Evolutionary conservation across 2,113 vertebrate species (phyloP).

Genomic region (Smithornis capensis): DNA sequence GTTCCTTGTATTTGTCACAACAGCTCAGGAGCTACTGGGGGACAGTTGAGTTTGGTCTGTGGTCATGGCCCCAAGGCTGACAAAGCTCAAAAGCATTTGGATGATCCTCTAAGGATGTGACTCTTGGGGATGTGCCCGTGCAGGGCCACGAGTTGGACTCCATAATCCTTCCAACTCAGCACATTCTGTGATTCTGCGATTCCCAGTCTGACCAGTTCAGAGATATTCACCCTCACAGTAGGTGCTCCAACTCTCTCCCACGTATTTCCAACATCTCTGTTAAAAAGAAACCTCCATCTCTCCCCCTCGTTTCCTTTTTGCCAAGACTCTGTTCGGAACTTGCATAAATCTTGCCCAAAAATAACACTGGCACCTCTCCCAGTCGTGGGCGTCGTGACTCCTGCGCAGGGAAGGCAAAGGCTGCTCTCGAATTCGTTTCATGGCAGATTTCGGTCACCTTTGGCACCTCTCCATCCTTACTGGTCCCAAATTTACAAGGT

Average conservation of each 20-base stretch:
- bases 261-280: not conserved
- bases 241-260: not conserved
- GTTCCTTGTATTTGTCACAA: not conserved
- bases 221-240: not conserved
- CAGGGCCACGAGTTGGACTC: not conserved
- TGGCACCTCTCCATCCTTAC: not conserved
- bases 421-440: not conserved
- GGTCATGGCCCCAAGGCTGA: not conserved
- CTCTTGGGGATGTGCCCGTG: not conserved
- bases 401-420: not conserved
- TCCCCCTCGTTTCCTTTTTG: not conserved
- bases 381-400: not conserved
- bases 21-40: not conserved
- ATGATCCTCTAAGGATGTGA: not conserved
- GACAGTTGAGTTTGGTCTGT: no score
- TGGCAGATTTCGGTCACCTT: not conserved
- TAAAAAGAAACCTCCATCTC: not conserved
- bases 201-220: not conserved
- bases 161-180: not conserved
- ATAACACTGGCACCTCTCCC: constrained; percentile 47
- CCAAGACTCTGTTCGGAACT: not conserved
- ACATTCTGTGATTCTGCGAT: not conserved
- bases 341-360: constrained; percentile 32
- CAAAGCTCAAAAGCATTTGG: not conserved
- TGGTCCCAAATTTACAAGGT: not conserved